Percentiles rank a stretch among this genome's conserved stretches.
Conservation (phyloP, 2,797 vertebrate species). For the Chrysocyon brachyurus region DNA sequence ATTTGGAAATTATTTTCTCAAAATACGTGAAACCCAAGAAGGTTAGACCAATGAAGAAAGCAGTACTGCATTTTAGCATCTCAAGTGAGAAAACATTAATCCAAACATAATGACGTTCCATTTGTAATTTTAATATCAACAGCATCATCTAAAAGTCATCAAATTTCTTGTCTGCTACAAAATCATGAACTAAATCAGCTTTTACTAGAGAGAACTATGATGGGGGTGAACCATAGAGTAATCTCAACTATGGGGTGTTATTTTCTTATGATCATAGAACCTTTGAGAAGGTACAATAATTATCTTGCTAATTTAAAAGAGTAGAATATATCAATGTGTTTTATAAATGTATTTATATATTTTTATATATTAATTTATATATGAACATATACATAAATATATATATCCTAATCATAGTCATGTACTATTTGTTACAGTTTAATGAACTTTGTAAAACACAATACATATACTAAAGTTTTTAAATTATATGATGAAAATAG, state of each 20-base stretch:
- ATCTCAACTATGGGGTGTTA: background rate
- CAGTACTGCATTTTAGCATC: background rate
- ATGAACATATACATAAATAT: background rate
- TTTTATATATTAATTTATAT: too few relatives aligned
- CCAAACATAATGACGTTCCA: background rate
- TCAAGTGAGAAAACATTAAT: background rate
- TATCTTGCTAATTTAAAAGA: background rate
- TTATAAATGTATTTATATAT: background rate
- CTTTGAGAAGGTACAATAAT: background rate
- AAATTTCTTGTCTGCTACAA: background rate
- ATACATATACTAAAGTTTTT: background rate
- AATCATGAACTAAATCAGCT: background rate
- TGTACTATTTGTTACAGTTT: background rate
- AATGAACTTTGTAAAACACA: background rate
- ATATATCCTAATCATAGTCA: background rate
- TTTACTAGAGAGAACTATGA: background rate
- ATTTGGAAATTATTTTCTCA: background rate
- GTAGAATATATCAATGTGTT: background rate
- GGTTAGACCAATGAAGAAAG: background rate
- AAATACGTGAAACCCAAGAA: background rate
- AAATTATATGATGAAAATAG: background rate
- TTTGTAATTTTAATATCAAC: constrained; percentile 1
- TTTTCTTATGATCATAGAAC: background rate
- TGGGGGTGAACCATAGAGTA: background rate
- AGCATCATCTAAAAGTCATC: constrained; percentile 15